Evolutionary conservation across 2,888 invertebrate genomes (phyloP), one percentile per base, ranked within the genome.

Genomic region (Zygaena filipendulae): DNA sequence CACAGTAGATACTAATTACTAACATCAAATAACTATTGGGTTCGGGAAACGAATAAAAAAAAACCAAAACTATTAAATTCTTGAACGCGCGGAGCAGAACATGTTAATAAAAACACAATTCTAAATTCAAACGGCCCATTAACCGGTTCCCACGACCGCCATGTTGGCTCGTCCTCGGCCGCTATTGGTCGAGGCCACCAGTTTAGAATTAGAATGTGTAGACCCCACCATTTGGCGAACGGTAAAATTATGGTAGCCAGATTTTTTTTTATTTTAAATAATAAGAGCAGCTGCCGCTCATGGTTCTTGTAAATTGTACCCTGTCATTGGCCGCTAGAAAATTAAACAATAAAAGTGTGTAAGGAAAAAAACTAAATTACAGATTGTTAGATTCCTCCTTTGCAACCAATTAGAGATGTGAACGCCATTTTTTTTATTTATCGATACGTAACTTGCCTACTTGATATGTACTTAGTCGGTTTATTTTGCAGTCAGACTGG

Each of bases 81-180:
- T 16, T 6, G 16, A 16, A 7, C 16, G 16, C 7, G 16, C 16
- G 16, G 4, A 6, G 16, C 4, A 16, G 43, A 51, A 47, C 55
- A 58, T 59, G 62, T 63, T 68, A 64, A 62, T 69, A 74, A 77
- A 77, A 77, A 77, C 69, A 64, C 69, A 69, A 75, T 77, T 77
- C 72, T 77, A 75, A 77, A 75, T 75, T 75, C 75, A 74, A 79
- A 77, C 69, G 61, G 67, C 59, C 74, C 67, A 75, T 75, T 70
- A 79, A 74, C 72, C 69, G 74, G 74, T 77, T 77, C 77, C 72
- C 77, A 77, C 75, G 74, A 62, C 66, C 67, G 77, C 77, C 79
- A 77, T 77, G 63, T 71, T 77, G 63, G 60, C 43, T 66, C 71
- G 74, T 75, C 72, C 77, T 71, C 72, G 75, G 56, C 64, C 61